phyloP scores from a whole-genome alignment of 2,113 vertebrate species.

The Chascanopsetta lugubris region DNA sequence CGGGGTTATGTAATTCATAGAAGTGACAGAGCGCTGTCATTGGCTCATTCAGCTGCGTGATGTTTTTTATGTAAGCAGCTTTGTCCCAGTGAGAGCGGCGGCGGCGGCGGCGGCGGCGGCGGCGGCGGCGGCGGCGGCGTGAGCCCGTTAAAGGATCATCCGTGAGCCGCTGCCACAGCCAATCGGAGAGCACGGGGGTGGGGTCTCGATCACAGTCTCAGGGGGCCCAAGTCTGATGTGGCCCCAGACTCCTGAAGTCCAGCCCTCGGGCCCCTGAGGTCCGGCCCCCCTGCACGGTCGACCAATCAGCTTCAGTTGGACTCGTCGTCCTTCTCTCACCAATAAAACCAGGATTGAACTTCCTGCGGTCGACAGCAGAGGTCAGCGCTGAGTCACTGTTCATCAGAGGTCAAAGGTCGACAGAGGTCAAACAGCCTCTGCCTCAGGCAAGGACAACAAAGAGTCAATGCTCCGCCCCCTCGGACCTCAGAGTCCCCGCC shows the following conservation, averaged over 20 bases:
- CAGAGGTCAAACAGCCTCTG: too few relatives aligned
- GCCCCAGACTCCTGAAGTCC: not conserved
- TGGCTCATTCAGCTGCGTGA: conserved; percentile 25
- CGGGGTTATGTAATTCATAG: conserved; percentile 51
- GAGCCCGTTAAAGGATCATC: conserved; percentile 43
- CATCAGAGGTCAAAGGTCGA: too few relatives aligned
- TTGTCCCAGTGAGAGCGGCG: conserved; percentile 35
- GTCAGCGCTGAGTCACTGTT: too few relatives aligned
- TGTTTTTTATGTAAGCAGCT: conserved; percentile 68
- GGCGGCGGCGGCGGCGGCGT: conserved; percentile 26
- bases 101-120: conserved; percentile 49
- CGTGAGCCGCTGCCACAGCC: conserved; percentile 25
- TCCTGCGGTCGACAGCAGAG: too few relatives aligned
- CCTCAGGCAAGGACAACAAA: too few relatives aligned
- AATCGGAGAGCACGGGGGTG: conserved; percentile 19
- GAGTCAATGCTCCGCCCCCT: not conserved
- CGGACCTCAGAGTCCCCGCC: not conserved
- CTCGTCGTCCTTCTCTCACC: too few relatives aligned
- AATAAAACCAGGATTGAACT: too few relatives aligned
- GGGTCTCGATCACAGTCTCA: not conserved
- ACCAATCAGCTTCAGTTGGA: too few relatives aligned
- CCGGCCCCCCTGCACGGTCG: too few relatives aligned
- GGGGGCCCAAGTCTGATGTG: not conserved
- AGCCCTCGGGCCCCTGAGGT: too few relatives aligned
- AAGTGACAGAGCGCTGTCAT: conserved; percentile 20